phyloP scores from a whole-genome alignment of 2,113 vertebrate genomes.

The Odobenus rosmarus region DNA sequence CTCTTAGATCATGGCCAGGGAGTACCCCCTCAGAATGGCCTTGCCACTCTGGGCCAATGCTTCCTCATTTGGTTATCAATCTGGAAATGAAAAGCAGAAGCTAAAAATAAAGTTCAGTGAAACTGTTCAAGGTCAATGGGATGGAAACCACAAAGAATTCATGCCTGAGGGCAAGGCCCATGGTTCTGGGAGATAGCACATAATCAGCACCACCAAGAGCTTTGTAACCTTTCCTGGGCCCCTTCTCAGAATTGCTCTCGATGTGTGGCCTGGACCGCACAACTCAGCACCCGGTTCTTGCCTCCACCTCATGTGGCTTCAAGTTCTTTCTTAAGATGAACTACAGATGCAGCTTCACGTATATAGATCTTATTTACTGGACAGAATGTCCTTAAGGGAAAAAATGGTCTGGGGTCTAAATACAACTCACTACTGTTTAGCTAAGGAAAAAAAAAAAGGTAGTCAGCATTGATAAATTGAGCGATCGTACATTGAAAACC shows the following conservation, averaged over 20 bases:
- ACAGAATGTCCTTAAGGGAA: neutral
- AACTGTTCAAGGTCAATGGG: constrained; percentile 48
- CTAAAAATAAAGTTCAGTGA: constrained; percentile 60
- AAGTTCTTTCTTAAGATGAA: neutral
- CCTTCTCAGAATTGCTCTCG: neutral
- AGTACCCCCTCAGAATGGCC: neutral
- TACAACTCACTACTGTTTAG: neutral
- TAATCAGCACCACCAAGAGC: neutral
- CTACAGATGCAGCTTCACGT: neutral
- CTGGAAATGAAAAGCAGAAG: constrained; percentile 55
- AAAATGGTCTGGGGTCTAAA: neutral
- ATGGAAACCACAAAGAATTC: constrained; percentile 55
- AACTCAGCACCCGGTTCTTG: neutral
- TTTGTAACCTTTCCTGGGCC: neutral
- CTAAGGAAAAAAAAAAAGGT: neutral
- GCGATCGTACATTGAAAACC: neutral
- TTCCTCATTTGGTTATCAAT: neutral
- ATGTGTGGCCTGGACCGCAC: neutral
- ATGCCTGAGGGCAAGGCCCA: neutral
- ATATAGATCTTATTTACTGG: neutral
- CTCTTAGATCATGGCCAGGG: neutral
- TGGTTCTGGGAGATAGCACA: neutral
- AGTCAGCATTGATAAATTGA: neutral
- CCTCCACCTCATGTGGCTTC: neutral
- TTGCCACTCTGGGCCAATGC: neutral